Conservation (phyloP, 2,888 invertebrate genomes). For the Athalia rosae region DNA sequence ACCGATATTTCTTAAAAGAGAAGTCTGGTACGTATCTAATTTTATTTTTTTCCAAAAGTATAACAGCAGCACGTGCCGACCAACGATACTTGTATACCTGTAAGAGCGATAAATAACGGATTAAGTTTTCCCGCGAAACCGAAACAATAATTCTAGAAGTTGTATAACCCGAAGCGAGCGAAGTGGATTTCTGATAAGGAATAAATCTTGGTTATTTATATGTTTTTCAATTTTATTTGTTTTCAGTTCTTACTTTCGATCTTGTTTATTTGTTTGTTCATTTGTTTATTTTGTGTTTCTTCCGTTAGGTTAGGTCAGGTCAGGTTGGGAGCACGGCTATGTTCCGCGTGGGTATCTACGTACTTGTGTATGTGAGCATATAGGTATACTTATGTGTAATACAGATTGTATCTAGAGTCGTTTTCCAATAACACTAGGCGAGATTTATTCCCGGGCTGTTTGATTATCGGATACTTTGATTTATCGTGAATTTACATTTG, state of each 20-base stretch:
- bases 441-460: conserved; percentile 35
- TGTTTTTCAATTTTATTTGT: neutral
- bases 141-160: conserved; percentile 42
- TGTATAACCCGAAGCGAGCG: conserved; percentile 30
- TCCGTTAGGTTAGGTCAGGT: neutral
- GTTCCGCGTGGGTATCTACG: conserved; percentile 3
- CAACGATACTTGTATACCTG: conserved; percentile 4
- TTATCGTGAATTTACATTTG: conserved; percentile 21
- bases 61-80: neutral
- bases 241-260: too few species aligned
- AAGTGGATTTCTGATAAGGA: conserved; percentile 43
- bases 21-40: neutral
- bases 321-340: conserved; percentile 6
- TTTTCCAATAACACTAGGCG: conserved; percentile 41
- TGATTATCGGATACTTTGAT: conserved; percentile 41
- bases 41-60: neutral
- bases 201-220: conserved; percentile 44
- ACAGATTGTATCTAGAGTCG: conserved; percentile 25
- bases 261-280: neutral
- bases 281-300: neutral
- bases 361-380: neutral
- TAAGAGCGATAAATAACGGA: conserved; percentile 43
- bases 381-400: conserved; percentile 2
- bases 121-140: conserved; percentile 39
- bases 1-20: neutral